Base-by-base conservation (phyloP, 2,797 vertebrate genomes). In the Threskiornis aethiopicus region DNA sequence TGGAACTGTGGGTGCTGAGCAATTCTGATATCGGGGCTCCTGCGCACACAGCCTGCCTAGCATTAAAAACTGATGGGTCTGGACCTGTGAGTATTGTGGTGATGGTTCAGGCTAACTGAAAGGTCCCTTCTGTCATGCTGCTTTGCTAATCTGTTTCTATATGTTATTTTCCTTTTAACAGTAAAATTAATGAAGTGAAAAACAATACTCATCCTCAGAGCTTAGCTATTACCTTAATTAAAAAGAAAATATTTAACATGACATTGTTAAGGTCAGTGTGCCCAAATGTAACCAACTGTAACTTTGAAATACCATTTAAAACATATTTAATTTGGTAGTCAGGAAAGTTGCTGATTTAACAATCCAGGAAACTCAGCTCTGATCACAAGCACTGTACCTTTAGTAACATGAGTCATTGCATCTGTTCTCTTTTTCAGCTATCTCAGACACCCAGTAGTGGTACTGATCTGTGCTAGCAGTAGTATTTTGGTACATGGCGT, bases 251-350 rank as follows among this genome's bases (percentile, higher is more conserved):
- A 89, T 71, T 83, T 92, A 89, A 85, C 39, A 26, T 39, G 61
- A 71, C 75, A 61, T 87, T 87, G 65, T 90, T 95, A 80, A 85
- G 84, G 58, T 93, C 86, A 73, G 44, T 29, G 42, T 76, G 41
- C 24, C 59, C n/a, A 80, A 71, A 73, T 67, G 88, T 84, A 95
- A 69, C 87, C 66, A 87, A n/a, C 72, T 96, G 70, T 87, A 93
- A 80, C 80, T 96, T 77, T 70, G 62, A 93, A 96, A 90, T 75
- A 58, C 55, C 24, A 42, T 90, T 91, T 93, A 62, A 95, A 92
- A 87, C 2, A 2, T 69, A 46, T 88, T 80, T 95, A 91, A 80
- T 88, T 94, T 9, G 1, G 13, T 46, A 35, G 31, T 90, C 25
- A 8, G 35, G 26, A 72, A 95, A 92, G 71, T 29, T 93, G 94